Base-by-base conservation (phyloP, 2,888 invertebrate genomes). In the Tenodera sinensis region DNA sequence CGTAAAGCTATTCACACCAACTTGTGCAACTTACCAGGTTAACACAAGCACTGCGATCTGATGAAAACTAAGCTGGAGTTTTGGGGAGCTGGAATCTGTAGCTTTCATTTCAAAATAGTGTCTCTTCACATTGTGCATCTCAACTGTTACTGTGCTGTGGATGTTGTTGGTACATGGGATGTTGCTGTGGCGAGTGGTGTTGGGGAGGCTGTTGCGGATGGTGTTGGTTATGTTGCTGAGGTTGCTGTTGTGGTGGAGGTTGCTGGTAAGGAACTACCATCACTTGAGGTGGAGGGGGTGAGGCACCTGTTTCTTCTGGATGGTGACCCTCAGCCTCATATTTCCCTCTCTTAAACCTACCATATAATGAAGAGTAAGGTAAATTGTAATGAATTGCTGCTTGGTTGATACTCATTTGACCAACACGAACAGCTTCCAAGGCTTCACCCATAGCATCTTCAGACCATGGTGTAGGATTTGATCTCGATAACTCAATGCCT, bases 391-490 rank as follows among this genome's bases (percentile, higher is more conserved):
- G 98, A 91, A 98, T 98, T 88, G 98, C 98, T 88, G 98, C 98
- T 93, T 98, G 98, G 93, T 98, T 98, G 92, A 98, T 98, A 90
- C 97, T 97, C 98, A 98, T 98, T 93, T 98, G 97, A 47, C 98
- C 98, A 91, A 97, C 95, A 92, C 98, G 97, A 92, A 84, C 98
- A 91, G 98, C 97, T 93, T 98, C 97, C 84, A 98, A 94, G 30
- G 98, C 98, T 93, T 98, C 97, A 30, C 96, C 97, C 98, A 98
- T 98, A 47, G 97, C 97, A 92, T 97, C 97, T 93, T 98, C 98
- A n/a, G 97, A 97, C 98, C 98, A 98, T 15, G 98, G 98, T 84
- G 98, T 97, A n/a, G 97, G 97, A 94, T 97, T 97, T 89, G 97
- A 97, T 91, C 98, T 95, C 9, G 97, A 97, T 91, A 98, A 93